A percentile compares a stretch with the other conserved stretches of the same genome.
phyloP scores from a whole-genome alignment of 2,888 invertebrate genomes.

The Ditula angustiorana region DNA sequence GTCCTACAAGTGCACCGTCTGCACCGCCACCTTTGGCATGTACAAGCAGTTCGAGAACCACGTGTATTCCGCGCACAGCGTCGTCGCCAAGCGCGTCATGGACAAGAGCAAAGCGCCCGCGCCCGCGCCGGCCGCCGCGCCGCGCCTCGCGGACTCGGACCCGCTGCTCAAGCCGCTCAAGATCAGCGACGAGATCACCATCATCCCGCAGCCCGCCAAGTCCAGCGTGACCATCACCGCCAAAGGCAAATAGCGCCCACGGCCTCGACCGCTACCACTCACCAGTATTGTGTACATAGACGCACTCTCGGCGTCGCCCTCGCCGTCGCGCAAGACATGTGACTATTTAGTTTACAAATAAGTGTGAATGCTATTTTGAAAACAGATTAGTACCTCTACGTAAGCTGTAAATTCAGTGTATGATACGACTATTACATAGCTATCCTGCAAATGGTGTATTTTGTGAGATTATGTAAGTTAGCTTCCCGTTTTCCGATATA shows the following conservation, averaged over 20 bases:
- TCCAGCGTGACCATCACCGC: conserved; percentile 77
- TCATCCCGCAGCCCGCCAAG: conserved; percentile 94
- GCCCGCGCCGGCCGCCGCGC: conserved; percentile 51
- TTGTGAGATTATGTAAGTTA: conserved; percentile 53
- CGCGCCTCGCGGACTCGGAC: conserved; percentile 76
- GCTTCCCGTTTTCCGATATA: conserved; percentile 56
- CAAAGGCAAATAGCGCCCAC: conserved; percentile 77
- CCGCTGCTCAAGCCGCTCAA: conserved; percentile 92
- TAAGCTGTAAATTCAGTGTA: conserved; percentile 73
- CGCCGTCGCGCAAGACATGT: conserved; percentile 55
- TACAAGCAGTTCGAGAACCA: conserved; percentile 98
- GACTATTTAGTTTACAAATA: conserved; percentile 65
- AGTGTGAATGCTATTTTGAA: conserved; percentile 69
- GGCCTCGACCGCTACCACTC: conserved; percentile 58
- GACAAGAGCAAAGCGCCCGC: conserved; percentile 89
- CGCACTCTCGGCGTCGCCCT: conserved; percentile 4
- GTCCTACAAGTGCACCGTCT: conserved; percentile 97
- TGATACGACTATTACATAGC: conserved; percentile 53
- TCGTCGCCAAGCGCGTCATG: conserved; percentile 94
- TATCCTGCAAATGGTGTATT: conserved; percentile 57
- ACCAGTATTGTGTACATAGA: conserved; percentile 80
- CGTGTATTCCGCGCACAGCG: conserved; percentile 97
- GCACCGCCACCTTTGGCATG: conserved; percentile 97
- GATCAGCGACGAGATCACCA: conserved; percentile 96
- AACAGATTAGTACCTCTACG: conserved; percentile 50